Base-by-base conservation (phyloP, 2,888 invertebrate genomes). In the Diogma glabrata region DNA sequence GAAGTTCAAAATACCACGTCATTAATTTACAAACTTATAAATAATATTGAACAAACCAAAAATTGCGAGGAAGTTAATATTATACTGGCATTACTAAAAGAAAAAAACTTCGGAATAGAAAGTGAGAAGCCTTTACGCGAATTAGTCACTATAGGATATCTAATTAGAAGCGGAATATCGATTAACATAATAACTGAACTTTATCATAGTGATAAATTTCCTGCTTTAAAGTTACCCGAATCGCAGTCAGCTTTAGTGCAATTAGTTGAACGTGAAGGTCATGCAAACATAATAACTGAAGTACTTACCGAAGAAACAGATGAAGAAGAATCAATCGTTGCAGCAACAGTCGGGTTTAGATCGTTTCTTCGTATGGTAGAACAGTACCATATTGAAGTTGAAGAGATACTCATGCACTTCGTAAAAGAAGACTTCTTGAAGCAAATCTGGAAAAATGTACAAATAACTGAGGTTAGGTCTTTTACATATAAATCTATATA, bases 311-410 rank as follows among this genome's bases (percentile, higher is more conserved):
- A 88, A 69, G 87, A 87, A 64, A 82, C 84, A 0, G 76, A 84
- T 2, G 79, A 83, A 49, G 87, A 87, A 63, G 87, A 88, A 65
- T 80, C 81, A 51, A 71, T 81, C 19, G 75, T 87, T 19, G 87
- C 86, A 4, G 82, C 86, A 1, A 87, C 86, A 49, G 84, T 86
- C 49, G 89, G 89, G 10, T 89, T 90, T 69, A 78, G 84, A 57
- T 89, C 90, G 6, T 87, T 90, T 66, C 82, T 90, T 72, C 81
- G 81, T 62, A 87, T 90, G 87, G 81, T 90, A 8, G 86, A 87
- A 63, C 73, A 83, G 52, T 81, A 83, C 61, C 83, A 87, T 62
- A 81, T 82, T 49, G 83, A 86, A 1, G 84, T 90, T 19, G 89
- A 90, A 67, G 87, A 88, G 68, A 83, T 89, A 19, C 84, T 90